A percentile compares a stretch with the other conserved stretches of the same genome.
phyloP scores from a whole-genome alignment of 2,113 vertebrate species.

The Perca fluviatilis region DNA sequence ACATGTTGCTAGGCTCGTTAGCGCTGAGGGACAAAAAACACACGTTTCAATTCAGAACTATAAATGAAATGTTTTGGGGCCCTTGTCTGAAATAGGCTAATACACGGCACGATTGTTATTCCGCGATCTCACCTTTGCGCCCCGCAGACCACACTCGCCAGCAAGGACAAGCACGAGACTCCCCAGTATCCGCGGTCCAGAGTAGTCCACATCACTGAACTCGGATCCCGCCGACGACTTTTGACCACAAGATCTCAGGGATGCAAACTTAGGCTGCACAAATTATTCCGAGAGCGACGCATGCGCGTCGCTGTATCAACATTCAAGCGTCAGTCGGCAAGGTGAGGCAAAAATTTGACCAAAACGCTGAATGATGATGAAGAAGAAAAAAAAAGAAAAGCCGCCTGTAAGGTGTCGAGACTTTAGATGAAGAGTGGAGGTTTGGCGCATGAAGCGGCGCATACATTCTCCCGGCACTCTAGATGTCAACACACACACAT shows the following conservation, averaged over 20 bases:
- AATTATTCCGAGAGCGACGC: constrained; percentile 81
- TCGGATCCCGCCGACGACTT: constrained; percentile 68
- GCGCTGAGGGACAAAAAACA: constrained; percentile 80
- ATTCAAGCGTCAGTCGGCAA: constrained; percentile 77
- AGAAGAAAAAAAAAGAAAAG: not conserved
- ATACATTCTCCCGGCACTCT: constrained; percentile 38
- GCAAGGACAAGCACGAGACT: constrained; percentile 82
- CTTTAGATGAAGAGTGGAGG: constrained; percentile 51
- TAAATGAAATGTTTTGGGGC: not conserved
- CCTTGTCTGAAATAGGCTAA: not conserved
- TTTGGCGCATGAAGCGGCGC: constrained; percentile 40
- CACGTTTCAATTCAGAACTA: constrained; percentile 24
- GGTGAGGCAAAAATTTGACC: constrained; percentile 37
- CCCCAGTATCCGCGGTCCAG: constrained; percentile 78
- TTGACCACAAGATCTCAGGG: constrained; percentile 78
- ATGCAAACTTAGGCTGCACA: constrained; percentile 84
- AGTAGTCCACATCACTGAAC: constrained; percentile 85
- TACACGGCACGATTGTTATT: not conserved
- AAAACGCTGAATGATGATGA: not conserved
- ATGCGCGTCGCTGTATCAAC: constrained; percentile 82
- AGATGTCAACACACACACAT: constrained; percentile 21
- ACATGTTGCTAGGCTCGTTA: constrained; percentile 96
- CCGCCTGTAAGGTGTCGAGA: constrained; percentile 26
- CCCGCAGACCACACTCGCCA: constrained; percentile 86
- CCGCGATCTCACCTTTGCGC: constrained; percentile 88